These are phyloP conservation scores for Muscicapa adusta DNA, from an alignment of 2,113 vertebrate genomes.

Conservation along the genomic window DNA sequence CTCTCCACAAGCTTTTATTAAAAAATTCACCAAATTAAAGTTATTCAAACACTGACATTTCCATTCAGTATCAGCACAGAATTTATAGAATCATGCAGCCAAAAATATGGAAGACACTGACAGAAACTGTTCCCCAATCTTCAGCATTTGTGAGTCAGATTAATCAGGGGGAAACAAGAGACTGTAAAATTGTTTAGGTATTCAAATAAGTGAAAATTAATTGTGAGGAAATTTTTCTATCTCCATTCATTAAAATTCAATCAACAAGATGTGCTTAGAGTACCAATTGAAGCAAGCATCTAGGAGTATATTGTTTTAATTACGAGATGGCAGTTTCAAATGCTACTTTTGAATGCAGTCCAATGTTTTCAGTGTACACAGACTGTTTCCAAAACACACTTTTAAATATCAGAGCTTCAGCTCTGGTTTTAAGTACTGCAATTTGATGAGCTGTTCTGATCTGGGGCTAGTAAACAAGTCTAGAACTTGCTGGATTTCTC, in stretches of 20 bases:
- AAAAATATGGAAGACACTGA: conserved; percentile 60
- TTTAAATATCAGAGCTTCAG: neutral
- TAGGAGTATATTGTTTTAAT: conserved; percentile 46
- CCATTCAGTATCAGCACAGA: neutral
- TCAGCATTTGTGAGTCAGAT: conserved; percentile 28
- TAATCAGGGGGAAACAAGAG: conserved; percentile 42
- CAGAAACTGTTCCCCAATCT: neutral
- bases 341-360: conserved; percentile 14
- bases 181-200: conserved; percentile 36
- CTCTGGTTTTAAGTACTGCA: neutral
- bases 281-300: neutral
- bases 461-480: conserved; percentile 42
- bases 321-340: conserved; percentile 39
- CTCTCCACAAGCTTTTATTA: neutral
- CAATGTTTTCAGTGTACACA: neutral
- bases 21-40: neutral
- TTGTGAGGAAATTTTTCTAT: conserved; percentile 33
- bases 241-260: neutral
- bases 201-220: conserved; percentile 44
- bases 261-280: neutral
- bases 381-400: conserved; percentile 23
- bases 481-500: conserved; percentile 30
- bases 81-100: neutral
- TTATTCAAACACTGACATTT: neutral
- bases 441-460: conserved; percentile 38